Evolutionary conservation across 2,113 vertebrate species (phyloP).

Genomic region (Balaenoptera acutorostrata): DNA sequence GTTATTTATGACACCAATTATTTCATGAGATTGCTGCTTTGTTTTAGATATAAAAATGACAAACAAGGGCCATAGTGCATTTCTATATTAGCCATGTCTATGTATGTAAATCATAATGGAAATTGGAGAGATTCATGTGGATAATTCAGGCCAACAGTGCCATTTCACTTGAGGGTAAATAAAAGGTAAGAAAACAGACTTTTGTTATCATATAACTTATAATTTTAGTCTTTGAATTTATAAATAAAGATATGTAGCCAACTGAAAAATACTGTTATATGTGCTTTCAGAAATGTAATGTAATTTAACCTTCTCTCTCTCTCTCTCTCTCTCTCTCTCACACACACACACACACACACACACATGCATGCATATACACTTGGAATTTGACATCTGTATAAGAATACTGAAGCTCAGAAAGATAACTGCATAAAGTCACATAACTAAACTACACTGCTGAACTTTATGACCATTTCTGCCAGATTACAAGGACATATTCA

Average conservation of each 20-base stretch:
- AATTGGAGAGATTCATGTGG: not conserved
- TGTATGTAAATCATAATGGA: not conserved
- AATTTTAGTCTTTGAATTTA: not conserved
- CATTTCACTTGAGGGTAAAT: not conserved
- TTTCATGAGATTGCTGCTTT: slow-evolving; percentile 19
- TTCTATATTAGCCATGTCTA: not conserved
- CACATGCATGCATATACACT: not conserved
- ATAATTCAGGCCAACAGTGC: not conserved
- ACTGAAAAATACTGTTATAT: not conserved
- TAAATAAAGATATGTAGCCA: not conserved
- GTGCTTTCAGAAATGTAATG: not conserved
- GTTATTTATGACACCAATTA: slow-evolving; percentile 50
- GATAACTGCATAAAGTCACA: not conserved
- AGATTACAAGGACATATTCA: not conserved
- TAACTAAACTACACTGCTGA: not conserved
- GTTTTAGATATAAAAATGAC: slow-evolving; percentile 28
- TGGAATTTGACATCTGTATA: not conserved
- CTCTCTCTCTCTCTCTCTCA: not conserved
- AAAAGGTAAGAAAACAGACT: not conserved
- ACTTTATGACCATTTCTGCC: not conserved
- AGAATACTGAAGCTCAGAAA: not conserved
- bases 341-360: not conserved
- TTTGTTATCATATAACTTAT: not conserved
- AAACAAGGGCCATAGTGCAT: not conserved
- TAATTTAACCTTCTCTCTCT: not conserved